Evolutionary conservation across 2,797 vertebrate species (phyloP).

Genomic region (Fringilla coelebs): DNA sequence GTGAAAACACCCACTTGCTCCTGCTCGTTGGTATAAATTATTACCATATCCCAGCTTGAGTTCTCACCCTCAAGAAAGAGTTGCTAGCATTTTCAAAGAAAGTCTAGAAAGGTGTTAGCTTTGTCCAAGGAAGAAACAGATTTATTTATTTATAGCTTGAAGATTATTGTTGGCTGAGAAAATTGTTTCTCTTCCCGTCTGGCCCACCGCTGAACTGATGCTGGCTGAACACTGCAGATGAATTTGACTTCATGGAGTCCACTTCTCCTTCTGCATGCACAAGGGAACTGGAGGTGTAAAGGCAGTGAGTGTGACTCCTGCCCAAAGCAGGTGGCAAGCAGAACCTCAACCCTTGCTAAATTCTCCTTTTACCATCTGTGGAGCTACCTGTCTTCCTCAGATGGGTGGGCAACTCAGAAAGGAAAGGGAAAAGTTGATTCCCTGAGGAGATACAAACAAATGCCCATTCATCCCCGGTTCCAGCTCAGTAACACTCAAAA

Average conservation of each 20-base stretch:
- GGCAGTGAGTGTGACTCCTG: background rate
- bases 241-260: background rate
- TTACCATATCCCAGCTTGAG: background rate
- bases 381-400: background rate
- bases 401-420: background rate
- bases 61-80: background rate
- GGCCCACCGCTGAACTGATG: background rate
- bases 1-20: conserved; percentile 21
- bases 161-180: background rate
- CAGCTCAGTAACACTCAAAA: background rate
- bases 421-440: background rate
- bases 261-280: background rate
- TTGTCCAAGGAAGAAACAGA: conserved; percentile 8
- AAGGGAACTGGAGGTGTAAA: background rate
- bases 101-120: conserved; percentile 18
- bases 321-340: background rate
- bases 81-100: background rate
- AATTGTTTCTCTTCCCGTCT: background rate
- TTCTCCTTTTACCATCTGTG: background rate
- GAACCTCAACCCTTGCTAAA: background rate
- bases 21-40: background rate
- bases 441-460: background rate
- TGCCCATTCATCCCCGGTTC: background rate
- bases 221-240: background rate
- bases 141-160: conserved; percentile 33